Conservation (phyloP, 2,888 invertebrate genomes). For the Xestoiulus laeticollis region DNA sequence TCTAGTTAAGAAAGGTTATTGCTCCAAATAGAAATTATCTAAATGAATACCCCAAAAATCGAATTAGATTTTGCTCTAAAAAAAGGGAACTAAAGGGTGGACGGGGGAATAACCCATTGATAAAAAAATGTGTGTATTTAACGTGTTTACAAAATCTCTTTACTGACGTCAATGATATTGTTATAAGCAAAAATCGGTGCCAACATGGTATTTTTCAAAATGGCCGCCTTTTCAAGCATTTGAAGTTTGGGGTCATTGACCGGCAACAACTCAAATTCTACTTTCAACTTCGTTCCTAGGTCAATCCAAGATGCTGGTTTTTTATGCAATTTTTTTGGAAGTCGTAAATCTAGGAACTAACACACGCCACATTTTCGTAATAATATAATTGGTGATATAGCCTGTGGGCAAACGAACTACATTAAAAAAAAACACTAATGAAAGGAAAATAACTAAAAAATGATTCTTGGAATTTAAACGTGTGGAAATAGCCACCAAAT, state of each 20-base stretch:
- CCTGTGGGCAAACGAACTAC: conserved; percentile 17
- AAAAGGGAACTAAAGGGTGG: not conserved
- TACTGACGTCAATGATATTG: not conserved
- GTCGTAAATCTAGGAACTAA: conserved; percentile 19
- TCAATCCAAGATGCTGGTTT: conserved; percentile 2
- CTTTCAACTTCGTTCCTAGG: conserved; percentile 51
- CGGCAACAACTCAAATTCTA: conserved; percentile 48
- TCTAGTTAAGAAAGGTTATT: conserved; percentile 36
- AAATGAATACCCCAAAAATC: conserved; percentile 22
- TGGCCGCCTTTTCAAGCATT: not conserved
- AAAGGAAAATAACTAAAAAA: not conserved
- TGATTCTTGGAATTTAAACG: not conserved
- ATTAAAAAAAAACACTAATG: not conserved
- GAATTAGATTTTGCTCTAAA: not conserved
- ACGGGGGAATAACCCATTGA: not conserved
- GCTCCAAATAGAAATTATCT: not conserved
- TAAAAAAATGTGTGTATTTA: not conserved
- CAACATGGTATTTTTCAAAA: conserved; percentile 27
- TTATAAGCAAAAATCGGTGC: conserved; percentile 19
- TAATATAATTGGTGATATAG: conserved; percentile 18
- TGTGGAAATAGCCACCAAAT: not conserved
- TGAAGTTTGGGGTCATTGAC: conserved; percentile 48
- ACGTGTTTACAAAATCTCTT: conserved; percentile 13
- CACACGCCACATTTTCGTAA: conserved; percentile 21
- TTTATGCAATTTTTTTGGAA: not conserved